Conservation (phyloP, 2,797 vertebrate species). For the Microchirus variegatus region DNA sequence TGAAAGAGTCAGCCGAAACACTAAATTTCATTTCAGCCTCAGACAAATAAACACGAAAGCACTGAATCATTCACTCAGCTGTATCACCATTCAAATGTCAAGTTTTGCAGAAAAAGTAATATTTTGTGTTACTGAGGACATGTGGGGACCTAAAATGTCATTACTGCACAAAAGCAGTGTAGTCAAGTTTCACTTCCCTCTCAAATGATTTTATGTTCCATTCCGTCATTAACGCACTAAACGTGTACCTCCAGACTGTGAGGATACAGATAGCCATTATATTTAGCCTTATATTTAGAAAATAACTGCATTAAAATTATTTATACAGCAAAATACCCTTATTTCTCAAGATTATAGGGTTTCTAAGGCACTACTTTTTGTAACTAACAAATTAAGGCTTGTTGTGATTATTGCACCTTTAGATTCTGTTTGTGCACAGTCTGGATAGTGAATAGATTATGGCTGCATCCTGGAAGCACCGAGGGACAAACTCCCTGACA, state of each 20-base stretch:
- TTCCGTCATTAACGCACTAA: constrained; percentile 14
- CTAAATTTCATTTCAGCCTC: constrained; percentile 42
- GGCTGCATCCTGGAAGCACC: constrained; percentile 46
- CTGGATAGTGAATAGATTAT: constrained; percentile 41
- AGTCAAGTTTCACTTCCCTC: constrained; percentile 19
- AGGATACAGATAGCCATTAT: constrained; percentile 19
- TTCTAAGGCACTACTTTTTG: constrained; percentile 38
- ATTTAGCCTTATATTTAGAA: constrained; percentile 37
- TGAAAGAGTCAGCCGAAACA: constrained; percentile 38
- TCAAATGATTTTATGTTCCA: constrained; percentile 19
- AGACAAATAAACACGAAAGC: constrained; percentile 33
- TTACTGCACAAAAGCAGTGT: background rate
- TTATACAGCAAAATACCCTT: constrained; percentile 34
- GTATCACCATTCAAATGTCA: constrained; percentile 18
- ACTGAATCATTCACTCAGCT: constrained; percentile 24
- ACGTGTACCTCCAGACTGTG: constrained; percentile 29
- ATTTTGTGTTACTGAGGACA: background rate
- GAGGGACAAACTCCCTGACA: constrained; percentile 33
- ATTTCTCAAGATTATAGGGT: constrained; percentile 43
- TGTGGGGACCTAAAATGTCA: constrained; percentile 7
- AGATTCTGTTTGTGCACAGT: constrained; percentile 43
- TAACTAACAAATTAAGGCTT: constrained; percentile 52
- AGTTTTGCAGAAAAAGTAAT: background rate
- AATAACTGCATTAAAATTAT: constrained; percentile 26
- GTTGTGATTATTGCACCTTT: constrained; percentile 50